phyloP scores from a whole-genome alignment of 2,113 vertebrate genomes.

The Cichladusa arquata region DNA sequence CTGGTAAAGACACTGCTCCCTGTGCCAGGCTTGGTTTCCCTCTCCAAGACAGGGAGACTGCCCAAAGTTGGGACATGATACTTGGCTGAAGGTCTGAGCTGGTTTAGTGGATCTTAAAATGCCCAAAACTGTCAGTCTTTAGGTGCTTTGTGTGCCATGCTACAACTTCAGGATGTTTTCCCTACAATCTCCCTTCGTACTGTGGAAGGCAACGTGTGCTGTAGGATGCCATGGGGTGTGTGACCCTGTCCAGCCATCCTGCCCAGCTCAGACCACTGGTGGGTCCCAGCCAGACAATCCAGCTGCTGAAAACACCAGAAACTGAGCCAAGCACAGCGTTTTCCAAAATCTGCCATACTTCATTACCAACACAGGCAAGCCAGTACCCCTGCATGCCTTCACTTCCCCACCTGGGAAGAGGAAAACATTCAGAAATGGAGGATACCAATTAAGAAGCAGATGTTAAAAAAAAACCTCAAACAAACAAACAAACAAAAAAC shows the following conservation, averaged over 20 bases:
- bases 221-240: not conserved
- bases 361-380: not conserved
- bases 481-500: no score
- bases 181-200: not conserved
- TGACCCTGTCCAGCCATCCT: not conserved
- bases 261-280: not conserved
- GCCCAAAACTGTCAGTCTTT: not conserved
- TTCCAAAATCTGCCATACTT: not conserved
- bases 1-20: not conserved
- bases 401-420: not conserved
- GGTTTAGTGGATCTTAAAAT: not conserved
- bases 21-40: not conserved
- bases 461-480: not conserved
- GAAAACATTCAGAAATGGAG: conserved; percentile 19
- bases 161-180: not conserved
- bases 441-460: conserved; percentile 54
- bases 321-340: not conserved
- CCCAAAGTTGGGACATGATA: not conserved
- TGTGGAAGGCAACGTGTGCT: rapidly evolving
- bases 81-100: not conserved
- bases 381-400: not conserved
- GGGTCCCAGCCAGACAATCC: not conserved
- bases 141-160: not conserved
- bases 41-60: not conserved
- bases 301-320: not conserved